Percentiles rank a stretch among this genome's conserved stretches.
Evolutionary conservation across 2,888 invertebrate genomes (phyloP).

Genomic region (Galerucella pusilla): DNA sequence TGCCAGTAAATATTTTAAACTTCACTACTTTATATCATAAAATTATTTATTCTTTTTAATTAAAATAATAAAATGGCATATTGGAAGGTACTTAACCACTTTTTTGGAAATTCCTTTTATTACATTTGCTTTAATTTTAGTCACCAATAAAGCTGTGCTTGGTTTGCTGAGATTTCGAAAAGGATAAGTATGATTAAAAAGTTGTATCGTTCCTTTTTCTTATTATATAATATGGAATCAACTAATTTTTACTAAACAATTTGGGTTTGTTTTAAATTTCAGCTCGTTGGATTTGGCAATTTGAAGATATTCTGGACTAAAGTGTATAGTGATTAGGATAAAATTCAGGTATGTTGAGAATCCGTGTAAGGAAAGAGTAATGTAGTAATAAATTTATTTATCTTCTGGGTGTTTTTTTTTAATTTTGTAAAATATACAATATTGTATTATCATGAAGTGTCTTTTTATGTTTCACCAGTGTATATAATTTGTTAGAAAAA

Average conservation of each 20-base stretch:
- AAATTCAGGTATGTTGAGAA: slow-evolving; percentile 35
- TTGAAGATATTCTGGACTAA: slow-evolving; percentile 10
- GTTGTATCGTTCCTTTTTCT: slow-evolving; percentile 29
- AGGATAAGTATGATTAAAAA: slow-evolving; percentile 26
- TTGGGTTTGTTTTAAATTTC: slow-evolving; percentile 32
- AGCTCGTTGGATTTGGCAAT: slow-evolving; percentile 2
- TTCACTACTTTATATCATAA: neutral
- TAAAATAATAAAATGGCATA: slow-evolving; percentile 9
- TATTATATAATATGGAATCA: neutral
- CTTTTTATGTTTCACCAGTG: neutral
- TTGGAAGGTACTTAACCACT: slow-evolving; percentile 12
- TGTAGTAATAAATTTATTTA: slow-evolving; percentile 28
- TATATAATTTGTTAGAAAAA: no score
- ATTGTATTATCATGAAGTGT: neutral
- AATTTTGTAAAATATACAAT: slow-evolving; percentile 1
- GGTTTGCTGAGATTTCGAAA: neutral
- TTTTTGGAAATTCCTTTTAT: neutral
- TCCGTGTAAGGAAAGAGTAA: slow-evolving; percentile 46
- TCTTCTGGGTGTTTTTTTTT: slow-evolving; percentile 22
- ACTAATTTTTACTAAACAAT: slow-evolving; percentile 21
- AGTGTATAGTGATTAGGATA: slow-evolving; percentile 17
- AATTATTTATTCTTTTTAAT: neutral
- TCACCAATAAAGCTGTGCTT: slow-evolving; percentile 9
- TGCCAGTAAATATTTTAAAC: neutral
- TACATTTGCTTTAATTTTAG: slow-evolving; percentile 30